Conservation (phyloP, 2,113 vertebrate genomes). For the Lepisosteus osseus region DNA sequence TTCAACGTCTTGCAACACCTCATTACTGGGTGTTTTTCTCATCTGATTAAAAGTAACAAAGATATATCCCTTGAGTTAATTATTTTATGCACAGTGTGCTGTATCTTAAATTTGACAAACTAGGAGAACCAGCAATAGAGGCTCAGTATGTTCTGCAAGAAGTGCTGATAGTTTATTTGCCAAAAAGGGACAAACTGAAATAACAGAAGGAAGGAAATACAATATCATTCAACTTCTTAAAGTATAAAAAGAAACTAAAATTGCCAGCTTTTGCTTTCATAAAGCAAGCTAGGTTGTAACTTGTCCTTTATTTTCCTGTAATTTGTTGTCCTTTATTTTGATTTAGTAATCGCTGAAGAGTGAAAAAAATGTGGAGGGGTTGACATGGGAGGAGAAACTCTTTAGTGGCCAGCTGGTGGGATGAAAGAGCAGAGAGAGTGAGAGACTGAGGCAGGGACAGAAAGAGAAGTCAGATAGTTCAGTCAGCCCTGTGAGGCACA, state of each 20-base stretch:
- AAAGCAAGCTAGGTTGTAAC: neutral
- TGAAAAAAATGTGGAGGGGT: neutral
- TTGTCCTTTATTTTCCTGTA: neutral
- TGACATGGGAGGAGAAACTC: slow-evolving; percentile 9
- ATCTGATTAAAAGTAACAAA: too few species aligned
- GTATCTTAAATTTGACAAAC: too few species aligned
- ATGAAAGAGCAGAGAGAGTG: slow-evolving; percentile 11
- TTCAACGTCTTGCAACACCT: too few species aligned
- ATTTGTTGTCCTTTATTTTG: neutral
- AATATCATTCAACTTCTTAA: too few species aligned
- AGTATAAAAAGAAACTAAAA: neutral
- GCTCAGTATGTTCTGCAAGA: too few species aligned
- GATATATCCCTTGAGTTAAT: too few species aligned
- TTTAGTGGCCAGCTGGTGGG: slow-evolving; percentile 1
- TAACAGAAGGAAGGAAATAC: too few species aligned
- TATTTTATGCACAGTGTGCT: too few species aligned
- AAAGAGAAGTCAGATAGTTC: neutral
- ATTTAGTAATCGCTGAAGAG: neutral
- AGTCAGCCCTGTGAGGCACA: neutral
- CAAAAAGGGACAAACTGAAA: too few species aligned
- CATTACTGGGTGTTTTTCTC: too few species aligned
- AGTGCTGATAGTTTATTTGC: too few species aligned
- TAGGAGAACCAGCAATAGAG: too few species aligned
- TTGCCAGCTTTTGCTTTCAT: neutral
- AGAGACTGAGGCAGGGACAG: neutral